Base-by-base conservation (phyloP, 2,797 vertebrate species). In the Oceanodroma leucorhoa region DNA sequence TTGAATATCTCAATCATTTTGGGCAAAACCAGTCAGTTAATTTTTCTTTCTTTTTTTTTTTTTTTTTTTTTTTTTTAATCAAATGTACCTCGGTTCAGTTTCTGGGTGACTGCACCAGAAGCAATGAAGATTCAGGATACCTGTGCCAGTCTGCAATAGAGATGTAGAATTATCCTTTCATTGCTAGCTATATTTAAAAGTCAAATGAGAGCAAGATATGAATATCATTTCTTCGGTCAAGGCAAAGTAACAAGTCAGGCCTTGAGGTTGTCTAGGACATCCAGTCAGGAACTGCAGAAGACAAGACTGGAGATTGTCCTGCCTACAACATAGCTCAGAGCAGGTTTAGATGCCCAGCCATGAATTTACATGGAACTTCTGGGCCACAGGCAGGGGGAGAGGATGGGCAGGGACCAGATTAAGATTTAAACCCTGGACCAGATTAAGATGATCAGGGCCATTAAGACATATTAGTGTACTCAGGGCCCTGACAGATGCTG, bases 1-100 rank as follows among this genome's bases (percentile, higher is more conserved):
- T 90, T 91, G 94, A 78, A 79, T 86, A 65, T 69, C 75, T 94
- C 93, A 93, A 50, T 84, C 13, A 88, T 73, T 93, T 73, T 60
- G 24, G 66, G 34, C 36, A 90, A 87, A 94, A 43, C 1, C 6
- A 34, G 34, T 23, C 2, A 10, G 19, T 23, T 64, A 64, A 22
- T 43, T 79, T 50, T 14, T 23, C 1, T 57, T n/a, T 27, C 27
- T 45, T 10, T 1, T 27, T 32, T 45, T 10, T 1, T 5, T 38
- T 19, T 13, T 38, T 13, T 38, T 19, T 90, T 83, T 70, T 75
- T 43, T 29, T 93, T 69, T 38, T 1, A 34, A 34, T 54, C 0
- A 0, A 51, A 53, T 62, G 9, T 5, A 27, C 3, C 6, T 65
- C 40, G 2, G 4, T 60, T 83, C 17, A 8, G 6, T 53, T 66